phyloP scores from a whole-genome alignment of 2,113 vertebrate genomes.

The Tragelaphus imberbis region DNA sequence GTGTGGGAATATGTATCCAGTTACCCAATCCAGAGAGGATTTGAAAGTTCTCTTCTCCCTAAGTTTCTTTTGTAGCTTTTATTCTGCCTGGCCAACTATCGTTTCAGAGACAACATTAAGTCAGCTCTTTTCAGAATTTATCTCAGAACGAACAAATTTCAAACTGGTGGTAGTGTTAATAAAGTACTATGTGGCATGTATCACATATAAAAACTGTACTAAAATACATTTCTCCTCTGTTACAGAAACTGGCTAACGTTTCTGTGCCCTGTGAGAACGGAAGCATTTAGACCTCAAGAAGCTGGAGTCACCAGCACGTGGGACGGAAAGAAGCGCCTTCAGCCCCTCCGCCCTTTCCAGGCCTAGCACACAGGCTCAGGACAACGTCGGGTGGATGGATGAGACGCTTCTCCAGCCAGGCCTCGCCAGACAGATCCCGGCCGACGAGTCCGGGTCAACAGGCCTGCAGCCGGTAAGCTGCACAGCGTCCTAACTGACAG shows the following conservation, averaged over 20 bases:
- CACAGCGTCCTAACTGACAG: not conserved
- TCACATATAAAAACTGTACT: not conserved
- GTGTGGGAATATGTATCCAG: not conserved
- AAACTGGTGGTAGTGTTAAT: not conserved
- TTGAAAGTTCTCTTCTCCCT: not conserved
- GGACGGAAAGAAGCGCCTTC: not conserved
- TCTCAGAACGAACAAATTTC: not conserved
- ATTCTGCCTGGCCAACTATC: not conserved
- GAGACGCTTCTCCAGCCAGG: not conserved
- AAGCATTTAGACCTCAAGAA: not conserved
- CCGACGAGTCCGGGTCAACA: fast-evolving
- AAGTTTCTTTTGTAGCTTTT: not conserved
- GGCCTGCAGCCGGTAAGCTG: not conserved
- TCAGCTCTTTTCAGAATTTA: not conserved
- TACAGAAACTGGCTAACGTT: not conserved
- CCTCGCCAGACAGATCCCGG: not conserved
- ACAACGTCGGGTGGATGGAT: fast-evolving
- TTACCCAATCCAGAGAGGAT: not conserved
- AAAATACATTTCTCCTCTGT: not conserved
- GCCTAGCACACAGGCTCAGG: not conserved
- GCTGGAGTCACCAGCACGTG: not conserved
- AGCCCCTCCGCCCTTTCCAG: not conserved
- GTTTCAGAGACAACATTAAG: not conserved
- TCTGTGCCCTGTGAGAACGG: not conserved
- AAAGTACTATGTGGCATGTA: not conserved